Evolutionary conservation across 1,140 invertebrate species (phyloP).

Genomic region (Drosophila pallidifrons): DNA sequence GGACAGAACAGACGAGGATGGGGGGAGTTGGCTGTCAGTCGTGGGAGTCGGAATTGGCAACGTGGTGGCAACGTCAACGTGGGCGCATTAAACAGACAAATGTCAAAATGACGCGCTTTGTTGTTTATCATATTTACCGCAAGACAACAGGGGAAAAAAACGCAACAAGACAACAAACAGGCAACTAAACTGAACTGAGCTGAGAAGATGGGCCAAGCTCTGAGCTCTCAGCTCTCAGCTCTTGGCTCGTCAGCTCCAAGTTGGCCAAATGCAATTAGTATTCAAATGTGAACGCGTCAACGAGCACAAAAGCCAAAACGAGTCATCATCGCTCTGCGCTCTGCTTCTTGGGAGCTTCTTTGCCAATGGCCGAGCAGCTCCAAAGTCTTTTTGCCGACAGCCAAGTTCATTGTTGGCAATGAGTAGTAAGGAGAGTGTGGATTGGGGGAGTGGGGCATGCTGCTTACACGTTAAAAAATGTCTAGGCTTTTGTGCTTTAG

Average conservation of each 20-base stretch:
- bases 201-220: conserved; percentile 11
- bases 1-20: neutral
- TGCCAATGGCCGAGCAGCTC: conserved; percentile 3
- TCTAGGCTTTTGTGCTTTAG: conserved; percentile 69
- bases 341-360: conserved; percentile 38
- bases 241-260: conserved; percentile 11
- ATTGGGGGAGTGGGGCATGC: conserved; percentile 1
- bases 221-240: neutral
- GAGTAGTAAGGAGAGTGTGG: neutral
- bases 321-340: conserved; percentile 62
- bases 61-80: conserved; percentile 66
- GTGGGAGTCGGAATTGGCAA: conserved; percentile 66
- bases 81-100: conserved; percentile 78
- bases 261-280: conserved; percentile 78
- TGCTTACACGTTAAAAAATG: conserved; percentile 74
- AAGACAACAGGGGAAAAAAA: conserved; percentile 19
- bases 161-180: neutral
- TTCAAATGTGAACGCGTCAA: conserved; percentile 78
- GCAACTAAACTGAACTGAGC: neutral
- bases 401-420: conserved; percentile 18
- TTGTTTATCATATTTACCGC: conserved; percentile 84
- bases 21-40: conserved; percentile 34
- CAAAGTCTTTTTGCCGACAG: conserved; percentile 42
- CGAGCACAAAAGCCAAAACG: conserved; percentile 78
- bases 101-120: conserved; percentile 83